Base-by-base conservation (phyloP, 2,113 vertebrate species). In the Rana temporaria region DNA sequence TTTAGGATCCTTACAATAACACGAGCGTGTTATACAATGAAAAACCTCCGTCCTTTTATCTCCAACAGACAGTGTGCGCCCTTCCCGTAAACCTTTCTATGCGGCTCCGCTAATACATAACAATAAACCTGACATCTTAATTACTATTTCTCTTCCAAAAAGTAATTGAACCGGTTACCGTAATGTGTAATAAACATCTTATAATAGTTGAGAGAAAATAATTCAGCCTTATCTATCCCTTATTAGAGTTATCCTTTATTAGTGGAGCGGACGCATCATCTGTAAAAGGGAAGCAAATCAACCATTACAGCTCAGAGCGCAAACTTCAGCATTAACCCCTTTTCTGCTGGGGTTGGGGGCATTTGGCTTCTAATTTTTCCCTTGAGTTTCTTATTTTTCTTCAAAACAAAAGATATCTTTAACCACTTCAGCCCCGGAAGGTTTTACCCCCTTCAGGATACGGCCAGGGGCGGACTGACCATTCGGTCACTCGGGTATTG, bases 151-250 rank as follows among this genome's bases (percentile, higher is more conserved):
- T 70, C 42, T 24, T 70, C 42, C 68, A 53, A 53, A 52, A 24
- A 12, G 42, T 53, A 70, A 70, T 70, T 70, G 42, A 24, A 70
- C 68, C 52, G 68, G 68, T 70, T 70, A 70, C 68, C 4, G 68
- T 70, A 70, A 70, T 70, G 38, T 9, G 42, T 53, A 70, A 70
- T 70, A 70, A 70, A 70, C 68, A 53, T 70, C 68, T 22, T 48
- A 53, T 53, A 70, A 70, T 70, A 48, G 68, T 52, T 30, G 24
- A n/a, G 7, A 22, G 68, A 70, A 38, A 52, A 53, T 19, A 53
- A 70, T 70, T 53, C 42, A 22, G 15, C 3, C 42, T 48, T 22
- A 70, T 70, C 42, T 70, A 38, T 24, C n/a, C 68, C 14, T 16
- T 52, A 52, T 70, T 17, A 53, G 38, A 2, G 12, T 53, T 70